Conservation (phyloP, 2,113 vertebrate genomes). For the Oncorhynchus mykiss region DNA sequence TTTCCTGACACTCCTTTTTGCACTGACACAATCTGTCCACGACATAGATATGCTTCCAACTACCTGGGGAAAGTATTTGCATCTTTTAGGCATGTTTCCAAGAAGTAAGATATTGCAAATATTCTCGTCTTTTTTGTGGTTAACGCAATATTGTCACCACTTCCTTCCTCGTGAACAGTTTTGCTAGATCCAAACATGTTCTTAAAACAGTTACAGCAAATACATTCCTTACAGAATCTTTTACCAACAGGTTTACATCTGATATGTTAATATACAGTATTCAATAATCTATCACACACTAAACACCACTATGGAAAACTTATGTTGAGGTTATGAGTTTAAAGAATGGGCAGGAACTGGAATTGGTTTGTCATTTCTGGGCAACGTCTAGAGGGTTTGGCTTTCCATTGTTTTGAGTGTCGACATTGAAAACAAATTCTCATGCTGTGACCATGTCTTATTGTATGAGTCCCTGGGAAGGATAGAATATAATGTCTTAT, state of each 20-base stretch:
- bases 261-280: neutral
- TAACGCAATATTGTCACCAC: no score
- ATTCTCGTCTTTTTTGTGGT: no score
- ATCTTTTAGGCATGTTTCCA: no score
- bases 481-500: neutral
- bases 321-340: neutral
- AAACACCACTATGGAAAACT: neutral
- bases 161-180: no score
- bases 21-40: no score
- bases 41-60: no score
- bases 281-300: neutral
- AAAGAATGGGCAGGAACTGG: neutral
- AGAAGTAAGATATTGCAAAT: no score
- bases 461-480: neutral
- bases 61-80: no score
- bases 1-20: no score
- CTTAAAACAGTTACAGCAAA: no score
- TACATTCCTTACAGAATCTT: neutral
- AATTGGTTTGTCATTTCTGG: neutral
- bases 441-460: neutral
- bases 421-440: neutral
- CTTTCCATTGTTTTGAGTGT: neutral
- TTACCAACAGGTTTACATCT: neutral
- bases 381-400: slow-evolving; percentile 2
- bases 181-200: no score